Evolutionary conservation across 2,888 invertebrate genomes (phyloP).

Genomic region (Furcula furcula): DNA sequence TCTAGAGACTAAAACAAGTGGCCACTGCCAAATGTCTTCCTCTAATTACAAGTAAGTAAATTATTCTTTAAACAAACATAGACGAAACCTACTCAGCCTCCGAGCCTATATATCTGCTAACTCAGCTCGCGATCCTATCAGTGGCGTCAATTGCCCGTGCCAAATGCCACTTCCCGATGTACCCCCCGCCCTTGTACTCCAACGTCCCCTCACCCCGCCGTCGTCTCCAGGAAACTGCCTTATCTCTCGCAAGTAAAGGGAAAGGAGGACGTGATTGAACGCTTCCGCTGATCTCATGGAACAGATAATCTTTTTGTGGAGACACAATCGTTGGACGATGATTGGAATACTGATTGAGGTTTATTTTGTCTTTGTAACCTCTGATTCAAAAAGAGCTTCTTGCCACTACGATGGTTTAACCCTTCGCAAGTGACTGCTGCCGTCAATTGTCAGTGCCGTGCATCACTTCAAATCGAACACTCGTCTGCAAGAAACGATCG

Average conservation of each 20-base stretch:
- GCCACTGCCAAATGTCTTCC: too few relatives aligned
- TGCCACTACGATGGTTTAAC: too few relatives aligned
- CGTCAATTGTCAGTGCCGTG: not conserved
- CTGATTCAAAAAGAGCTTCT: too few relatives aligned
- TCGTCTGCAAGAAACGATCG: slow-evolving; percentile 56
- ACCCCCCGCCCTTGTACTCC: slow-evolving; percentile 26
- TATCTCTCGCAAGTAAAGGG: slow-evolving; percentile 53
- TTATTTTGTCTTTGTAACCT: slow-evolving; percentile 8
- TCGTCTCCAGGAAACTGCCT: slow-evolving; percentile 45
- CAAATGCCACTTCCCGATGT: slow-evolving; percentile 74
- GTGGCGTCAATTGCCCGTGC: slow-evolving; percentile 82
- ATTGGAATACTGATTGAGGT: slow-evolving; percentile 29
- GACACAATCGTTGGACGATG: slow-evolving; percentile 39
- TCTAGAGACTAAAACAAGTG: too few relatives aligned
- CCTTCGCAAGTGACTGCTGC: too few relatives aligned
- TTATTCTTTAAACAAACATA: not conserved
- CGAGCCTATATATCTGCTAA: slow-evolving; percentile 61
- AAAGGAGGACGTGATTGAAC: slow-evolving; percentile 69
- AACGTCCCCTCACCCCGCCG: slow-evolving; percentile 21
- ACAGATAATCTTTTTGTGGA: slow-evolving; percentile 57
- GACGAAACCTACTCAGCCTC: slow-evolving; percentile 26
- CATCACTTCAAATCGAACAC: slow-evolving; percentile 29
- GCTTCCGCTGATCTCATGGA: slow-evolving; percentile 67
- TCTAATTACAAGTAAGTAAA: too few relatives aligned
- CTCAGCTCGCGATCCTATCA: slow-evolving; percentile 81